Conservation (phyloP, 2,888 invertebrate species). For the Tipula unca region DNA sequence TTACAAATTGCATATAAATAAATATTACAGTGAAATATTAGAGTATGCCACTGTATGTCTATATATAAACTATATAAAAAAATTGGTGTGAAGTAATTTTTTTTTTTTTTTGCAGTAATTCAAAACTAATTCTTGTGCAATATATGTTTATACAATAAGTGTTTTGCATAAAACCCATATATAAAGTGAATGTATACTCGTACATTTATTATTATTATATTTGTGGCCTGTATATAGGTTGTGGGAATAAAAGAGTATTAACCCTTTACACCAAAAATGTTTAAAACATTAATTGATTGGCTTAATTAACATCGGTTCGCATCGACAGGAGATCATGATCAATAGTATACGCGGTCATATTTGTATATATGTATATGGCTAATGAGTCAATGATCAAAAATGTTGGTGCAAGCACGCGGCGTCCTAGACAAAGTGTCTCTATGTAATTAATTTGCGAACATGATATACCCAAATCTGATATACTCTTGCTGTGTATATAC, state of each 20-base stretch:
- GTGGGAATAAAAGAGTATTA: not conserved
- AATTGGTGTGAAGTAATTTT: not conserved
- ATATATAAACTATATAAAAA: not conserved
- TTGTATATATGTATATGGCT: no score
- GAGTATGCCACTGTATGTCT: no score
- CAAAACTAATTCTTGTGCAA: not conserved
- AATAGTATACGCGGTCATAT: not conserved
- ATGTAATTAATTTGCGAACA: not conserved
- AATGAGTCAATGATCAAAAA: not conserved
- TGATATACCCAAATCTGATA: not conserved
- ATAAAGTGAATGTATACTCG: not conserved
- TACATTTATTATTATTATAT: not conserved
- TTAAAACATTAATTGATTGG: not conserved
- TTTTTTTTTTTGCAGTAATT: not conserved
- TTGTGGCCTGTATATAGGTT: not conserved
- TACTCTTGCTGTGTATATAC: not conserved
- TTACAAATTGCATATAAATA: no score
- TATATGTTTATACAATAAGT: not conserved
- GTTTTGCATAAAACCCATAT: not conserved
- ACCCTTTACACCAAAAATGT: not conserved
- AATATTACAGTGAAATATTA: no score
- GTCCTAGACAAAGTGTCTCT: conserved; percentile 8
- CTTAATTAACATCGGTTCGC: not conserved
- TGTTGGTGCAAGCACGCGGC: not conserved
- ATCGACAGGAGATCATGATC: not conserved